A percentile compares a stretch with the other conserved stretches of the same genome.
Conservation (phyloP, 2,797 vertebrate species). For the Scleropages formosus region DNA sequence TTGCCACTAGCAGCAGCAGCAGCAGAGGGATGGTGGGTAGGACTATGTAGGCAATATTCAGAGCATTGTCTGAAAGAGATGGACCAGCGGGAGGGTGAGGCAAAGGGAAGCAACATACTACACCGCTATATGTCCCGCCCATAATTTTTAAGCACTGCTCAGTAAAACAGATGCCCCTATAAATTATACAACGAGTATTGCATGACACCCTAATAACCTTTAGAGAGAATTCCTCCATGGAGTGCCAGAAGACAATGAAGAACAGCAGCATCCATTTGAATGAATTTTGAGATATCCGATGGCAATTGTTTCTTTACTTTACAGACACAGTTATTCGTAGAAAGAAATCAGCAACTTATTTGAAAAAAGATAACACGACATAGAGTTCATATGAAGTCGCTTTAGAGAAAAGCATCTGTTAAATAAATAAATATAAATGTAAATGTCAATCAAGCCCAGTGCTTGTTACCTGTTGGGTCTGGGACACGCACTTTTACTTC, state of each 20-base stretch:
- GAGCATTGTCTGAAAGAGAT: slow-evolving; percentile 56
- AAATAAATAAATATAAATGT: too few relatives aligned
- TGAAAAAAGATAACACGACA: slow-evolving; percentile 1
- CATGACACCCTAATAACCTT: neutral
- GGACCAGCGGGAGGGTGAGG: neutral
- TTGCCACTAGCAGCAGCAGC: slow-evolving; percentile 67
- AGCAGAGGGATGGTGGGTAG: slow-evolving; percentile 79
- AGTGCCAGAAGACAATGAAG: neutral
- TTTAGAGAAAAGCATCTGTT: neutral
- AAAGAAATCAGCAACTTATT: neutral
- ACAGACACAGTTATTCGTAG: neutral
- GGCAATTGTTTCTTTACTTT: neutral
- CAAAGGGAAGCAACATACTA: neutral
- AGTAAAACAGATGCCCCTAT: neutral
- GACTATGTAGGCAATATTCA: slow-evolving; percentile 78
- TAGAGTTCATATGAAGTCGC: neutral
- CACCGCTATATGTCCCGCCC: neutral
- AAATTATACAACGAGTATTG: neutral
- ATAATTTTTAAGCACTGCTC: neutral
- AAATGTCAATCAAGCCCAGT: too few relatives aligned
- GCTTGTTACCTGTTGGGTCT: slow-evolving; percentile 21
- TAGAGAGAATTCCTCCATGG: neutral
- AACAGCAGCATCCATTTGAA: neutral
- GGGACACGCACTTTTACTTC: slow-evolving; percentile 33
- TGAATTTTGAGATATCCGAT: neutral